Evolutionary conservation across 2,888 invertebrate genomes (phyloP).

Genomic region (Nephrotoma guestfalica): DNA sequence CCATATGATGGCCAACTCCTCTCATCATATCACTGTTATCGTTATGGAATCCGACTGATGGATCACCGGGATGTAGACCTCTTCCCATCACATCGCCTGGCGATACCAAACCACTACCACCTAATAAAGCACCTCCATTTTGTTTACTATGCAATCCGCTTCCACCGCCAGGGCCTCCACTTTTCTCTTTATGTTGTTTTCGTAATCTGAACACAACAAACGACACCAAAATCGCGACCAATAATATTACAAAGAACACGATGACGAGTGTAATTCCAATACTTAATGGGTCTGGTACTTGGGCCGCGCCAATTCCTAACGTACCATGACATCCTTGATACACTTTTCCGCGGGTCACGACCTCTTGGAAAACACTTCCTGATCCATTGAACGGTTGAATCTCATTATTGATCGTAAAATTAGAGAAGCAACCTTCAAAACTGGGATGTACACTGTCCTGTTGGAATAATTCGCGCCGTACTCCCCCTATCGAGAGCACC

Average conservation of each 20-base stretch:
- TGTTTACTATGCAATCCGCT: conserved; percentile 66
- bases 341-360: conserved; percentile 55
- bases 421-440: conserved; percentile 82
- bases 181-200: conserved; percentile 76
- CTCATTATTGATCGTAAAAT: conserved; percentile 79
- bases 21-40: conserved; percentile 61
- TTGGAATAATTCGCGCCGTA: conserved; percentile 42
- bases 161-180: conserved; percentile 44
- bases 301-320: conserved; percentile 59
- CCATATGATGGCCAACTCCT: conserved; percentile 61
- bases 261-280: conserved; percentile 89
- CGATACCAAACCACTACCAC: conserved; percentile 51
- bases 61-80: conserved; percentile 52
- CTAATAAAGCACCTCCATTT: conserved; percentile 53
- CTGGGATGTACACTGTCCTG: conserved; percentile 40
- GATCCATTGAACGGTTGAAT: conserved; percentile 81
- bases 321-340: conserved; percentile 59
- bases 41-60: conserved; percentile 52
- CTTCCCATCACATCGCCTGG: conserved; percentile 55
- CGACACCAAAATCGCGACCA: conserved; percentile 78
- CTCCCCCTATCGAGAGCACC: conserved; percentile 65
- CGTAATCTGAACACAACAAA: conserved; percentile 85
- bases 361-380: conserved; percentile 64
- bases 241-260: conserved; percentile 80
- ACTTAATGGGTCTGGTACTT: conserved; percentile 73